Evolutionary conservation across 2,888 invertebrate genomes (phyloP).

Genomic region (Drosophila sordidula): DNA sequence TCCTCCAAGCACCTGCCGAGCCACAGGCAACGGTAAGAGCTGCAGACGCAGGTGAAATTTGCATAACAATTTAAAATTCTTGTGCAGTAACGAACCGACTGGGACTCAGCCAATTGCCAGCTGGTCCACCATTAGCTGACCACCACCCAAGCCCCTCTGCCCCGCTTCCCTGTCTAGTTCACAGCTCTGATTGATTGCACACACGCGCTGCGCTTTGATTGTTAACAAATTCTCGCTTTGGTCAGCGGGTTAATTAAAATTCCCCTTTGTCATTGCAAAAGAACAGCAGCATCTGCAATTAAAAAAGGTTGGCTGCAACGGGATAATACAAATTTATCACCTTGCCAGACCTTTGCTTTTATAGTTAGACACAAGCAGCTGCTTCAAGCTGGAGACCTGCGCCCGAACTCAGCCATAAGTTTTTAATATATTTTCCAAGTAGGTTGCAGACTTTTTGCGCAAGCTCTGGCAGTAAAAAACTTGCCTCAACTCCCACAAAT

Average conservation of each 20-base stretch:
- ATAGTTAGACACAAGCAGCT: constrained; percentile 1
- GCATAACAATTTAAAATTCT: constrained; percentile 81
- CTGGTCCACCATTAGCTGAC: constrained; percentile 28
- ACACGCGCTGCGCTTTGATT: constrained; percentile 70
- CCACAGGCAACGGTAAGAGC: constrained; percentile 2
- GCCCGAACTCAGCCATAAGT: constrained; percentile 33
- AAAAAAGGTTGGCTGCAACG: constrained; percentile 8
- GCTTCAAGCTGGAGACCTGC: constrained; percentile 13
- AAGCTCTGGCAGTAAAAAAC: constrained; percentile 40
- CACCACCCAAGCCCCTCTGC: background rate
- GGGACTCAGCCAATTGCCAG: constrained; percentile 12
- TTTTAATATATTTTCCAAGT: constrained; percentile 44
- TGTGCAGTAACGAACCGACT: constrained; percentile 62
- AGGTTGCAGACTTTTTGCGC: constrained; percentile 24
- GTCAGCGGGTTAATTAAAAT: constrained; percentile 65
- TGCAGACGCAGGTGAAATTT: constrained; percentile 58
- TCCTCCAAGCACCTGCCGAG: background rate
- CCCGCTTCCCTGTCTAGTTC: background rate
- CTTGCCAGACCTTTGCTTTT: background rate
- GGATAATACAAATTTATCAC: constrained; percentile 29
- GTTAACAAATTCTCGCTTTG: constrained; percentile 62
- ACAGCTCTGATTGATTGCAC: constrained; percentile 63
- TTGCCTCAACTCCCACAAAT: constrained; percentile 39
- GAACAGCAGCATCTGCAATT: constrained; percentile 43
- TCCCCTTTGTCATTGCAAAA: constrained; percentile 27